phyloP scores from a whole-genome alignment of 2,113 vertebrate genomes.

The Odontesthes bonariensis region DNA sequence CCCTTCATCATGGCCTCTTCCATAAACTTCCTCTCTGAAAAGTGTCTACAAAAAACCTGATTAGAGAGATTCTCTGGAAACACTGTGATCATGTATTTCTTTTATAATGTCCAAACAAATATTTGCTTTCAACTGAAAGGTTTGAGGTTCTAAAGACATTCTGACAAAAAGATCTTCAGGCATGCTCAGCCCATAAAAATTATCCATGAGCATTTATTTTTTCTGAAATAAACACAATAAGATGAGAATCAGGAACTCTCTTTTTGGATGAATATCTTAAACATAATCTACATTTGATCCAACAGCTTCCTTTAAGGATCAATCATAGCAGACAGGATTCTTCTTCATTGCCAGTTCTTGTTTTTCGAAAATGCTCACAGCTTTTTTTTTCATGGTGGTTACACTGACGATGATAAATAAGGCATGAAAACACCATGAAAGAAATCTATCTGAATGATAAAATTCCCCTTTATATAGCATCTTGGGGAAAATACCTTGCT shows the following conservation, averaged over 20 bases:
- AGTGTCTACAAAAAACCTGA: constrained; percentile 30
- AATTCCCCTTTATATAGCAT: not conserved
- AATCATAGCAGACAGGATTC: not conserved
- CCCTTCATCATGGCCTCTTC: constrained; percentile 48
- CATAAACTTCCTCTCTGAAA: constrained; percentile 1
- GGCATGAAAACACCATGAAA: constrained; percentile 12
- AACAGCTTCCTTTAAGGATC: not conserved
- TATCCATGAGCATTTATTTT: not conserved
- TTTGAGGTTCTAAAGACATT: not conserved
- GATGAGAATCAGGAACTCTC: not conserved
- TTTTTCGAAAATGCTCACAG: not conserved
- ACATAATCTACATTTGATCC: not conserved
- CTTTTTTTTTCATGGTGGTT: not conserved
- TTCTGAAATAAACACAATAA: no score
- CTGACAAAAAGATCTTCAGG: not conserved
- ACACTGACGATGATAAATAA: constrained; percentile 2
- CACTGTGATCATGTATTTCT: not conserved
- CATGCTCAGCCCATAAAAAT: not conserved
- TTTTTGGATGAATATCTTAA: not conserved
- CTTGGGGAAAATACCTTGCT: not conserved
- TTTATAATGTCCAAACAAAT: not conserved
- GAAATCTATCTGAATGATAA: constrained; percentile 29
- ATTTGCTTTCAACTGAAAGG: not conserved
- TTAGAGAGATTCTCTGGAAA: constrained; percentile 17
- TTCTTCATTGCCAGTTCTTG: not conserved